These are phyloP conservation scores for Poeciliopsis turrubarensis DNA, from an alignment of 2,113 vertebrate genomes.

Conservation along the genomic window DNA sequence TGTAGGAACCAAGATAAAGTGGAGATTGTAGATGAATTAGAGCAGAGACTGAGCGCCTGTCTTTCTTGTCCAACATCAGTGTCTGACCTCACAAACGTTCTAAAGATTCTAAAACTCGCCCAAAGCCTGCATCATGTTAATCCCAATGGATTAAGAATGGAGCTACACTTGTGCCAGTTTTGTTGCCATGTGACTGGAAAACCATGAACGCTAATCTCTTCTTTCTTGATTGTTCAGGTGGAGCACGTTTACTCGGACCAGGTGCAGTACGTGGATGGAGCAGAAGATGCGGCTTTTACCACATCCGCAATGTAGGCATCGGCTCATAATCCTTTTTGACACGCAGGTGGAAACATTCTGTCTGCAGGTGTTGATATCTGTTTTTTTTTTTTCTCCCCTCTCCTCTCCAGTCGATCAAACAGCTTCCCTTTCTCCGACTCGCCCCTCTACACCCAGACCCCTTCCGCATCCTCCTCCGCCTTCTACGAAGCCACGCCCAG, in stretches of 20 bases:
- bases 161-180: neutral
- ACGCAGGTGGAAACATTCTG: neutral
- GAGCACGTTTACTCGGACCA: constrained; percentile 89
- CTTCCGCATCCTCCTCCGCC: constrained; percentile 77
- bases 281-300: constrained; percentile 81
- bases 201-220: constrained; percentile 2
- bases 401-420: constrained; percentile 80
- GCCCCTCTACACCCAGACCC: constrained; percentile 84
- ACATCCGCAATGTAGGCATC: constrained; percentile 87
- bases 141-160: neutral
- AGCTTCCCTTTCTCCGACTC: constrained; percentile 86
- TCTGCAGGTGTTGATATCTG: neutral
- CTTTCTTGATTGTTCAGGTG: constrained; percentile 72
- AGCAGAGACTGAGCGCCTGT: no score
- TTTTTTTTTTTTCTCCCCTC: neutral
- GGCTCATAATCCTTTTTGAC: neutral
- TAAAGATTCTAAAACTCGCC: neutral
- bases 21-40: no score
- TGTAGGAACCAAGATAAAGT: neutral
- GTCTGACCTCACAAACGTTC: no score
- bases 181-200: neutral
- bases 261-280: constrained; percentile 89
- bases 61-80: no score
- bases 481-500: constrained; percentile 84
- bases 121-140: neutral